Evolutionary conservation across 2,888 invertebrate genomes (phyloP).

Genomic region (Steromphala cineraria): DNA sequence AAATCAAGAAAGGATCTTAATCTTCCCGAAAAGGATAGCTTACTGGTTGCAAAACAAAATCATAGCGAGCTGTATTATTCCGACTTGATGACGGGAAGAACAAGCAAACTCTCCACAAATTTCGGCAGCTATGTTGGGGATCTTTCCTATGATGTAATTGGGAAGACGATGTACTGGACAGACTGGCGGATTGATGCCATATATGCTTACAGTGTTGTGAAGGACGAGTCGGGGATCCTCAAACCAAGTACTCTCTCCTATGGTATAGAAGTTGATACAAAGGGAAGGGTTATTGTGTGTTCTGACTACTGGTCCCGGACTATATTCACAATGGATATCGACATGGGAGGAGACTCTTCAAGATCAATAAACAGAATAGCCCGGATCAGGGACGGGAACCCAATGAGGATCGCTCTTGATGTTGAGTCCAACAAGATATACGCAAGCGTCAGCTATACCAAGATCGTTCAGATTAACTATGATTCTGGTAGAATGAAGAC

Average conservation of each 20-base stretch:
- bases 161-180: not conserved
- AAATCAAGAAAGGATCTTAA: not conserved
- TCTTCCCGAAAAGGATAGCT: not conserved
- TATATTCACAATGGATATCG: not conserved
- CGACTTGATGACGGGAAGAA: not conserved
- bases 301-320: not conserved
- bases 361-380: not conserved
- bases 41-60: not conserved
- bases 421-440: not conserved
- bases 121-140: not conserved
- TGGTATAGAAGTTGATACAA: not conserved
- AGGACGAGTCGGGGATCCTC: not conserved
- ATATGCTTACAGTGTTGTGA: not conserved
- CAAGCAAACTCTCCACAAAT: not conserved
- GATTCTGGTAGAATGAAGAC: not conserved
- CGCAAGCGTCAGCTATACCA: not conserved
- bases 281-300: not conserved
- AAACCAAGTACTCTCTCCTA: not conserved
- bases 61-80: not conserved
- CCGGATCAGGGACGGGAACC: not conserved
- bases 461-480: not conserved
- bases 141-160: not conserved
- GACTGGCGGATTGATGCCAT: not conserved
- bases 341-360: not conserved
- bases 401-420: not conserved